phyloP scores from a whole-genome alignment of 1,140 invertebrate genomes.

The Drosophila nigromelanica region DNA sequence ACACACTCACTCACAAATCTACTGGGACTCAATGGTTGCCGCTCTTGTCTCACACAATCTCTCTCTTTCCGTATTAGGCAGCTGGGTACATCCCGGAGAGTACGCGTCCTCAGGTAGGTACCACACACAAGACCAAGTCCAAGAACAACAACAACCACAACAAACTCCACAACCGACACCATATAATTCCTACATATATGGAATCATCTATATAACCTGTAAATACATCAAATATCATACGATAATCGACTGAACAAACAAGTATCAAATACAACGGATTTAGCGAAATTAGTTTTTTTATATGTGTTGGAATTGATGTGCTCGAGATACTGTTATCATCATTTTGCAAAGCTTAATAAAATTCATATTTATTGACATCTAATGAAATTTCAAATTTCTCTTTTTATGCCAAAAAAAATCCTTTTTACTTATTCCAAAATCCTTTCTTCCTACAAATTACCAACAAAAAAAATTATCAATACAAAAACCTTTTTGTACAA shows the following conservation, averaged over 20 bases:
- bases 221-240: conserved; percentile 83
- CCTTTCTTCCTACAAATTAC: conserved; percentile 38
- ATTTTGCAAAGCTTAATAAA: conserved; percentile 58
- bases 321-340: conserved; percentile 56
- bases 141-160: conserved; percentile 52
- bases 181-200: conserved; percentile 82
- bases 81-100: conserved; percentile 98
- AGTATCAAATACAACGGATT: conserved; percentile 9
- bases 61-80: conserved; percentile 87
- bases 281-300: conserved; percentile 45
- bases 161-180: conserved; percentile 63
- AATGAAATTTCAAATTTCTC: conserved; percentile 72
- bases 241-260: conserved; percentile 59
- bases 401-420: conserved; percentile 66
- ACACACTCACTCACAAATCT: not conserved
- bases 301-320: conserved; percentile 61
- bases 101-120: conserved; percentile 98
- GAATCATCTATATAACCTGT: conserved; percentile 83
- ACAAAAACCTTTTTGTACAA: conserved; percentile 38
- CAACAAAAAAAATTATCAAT: conserved; percentile 20
- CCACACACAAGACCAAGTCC: conserved; percentile 71
- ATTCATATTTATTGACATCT: conserved; percentile 52
- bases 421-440: conserved; percentile 52
- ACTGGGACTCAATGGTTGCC: conserved; percentile 15
- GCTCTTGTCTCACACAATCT: conserved; percentile 9